Evolutionary conservation across 2,888 invertebrate species (phyloP), one percentile per base, ranked within the genome.

Genomic region (Dendrolimus houi): DNA sequence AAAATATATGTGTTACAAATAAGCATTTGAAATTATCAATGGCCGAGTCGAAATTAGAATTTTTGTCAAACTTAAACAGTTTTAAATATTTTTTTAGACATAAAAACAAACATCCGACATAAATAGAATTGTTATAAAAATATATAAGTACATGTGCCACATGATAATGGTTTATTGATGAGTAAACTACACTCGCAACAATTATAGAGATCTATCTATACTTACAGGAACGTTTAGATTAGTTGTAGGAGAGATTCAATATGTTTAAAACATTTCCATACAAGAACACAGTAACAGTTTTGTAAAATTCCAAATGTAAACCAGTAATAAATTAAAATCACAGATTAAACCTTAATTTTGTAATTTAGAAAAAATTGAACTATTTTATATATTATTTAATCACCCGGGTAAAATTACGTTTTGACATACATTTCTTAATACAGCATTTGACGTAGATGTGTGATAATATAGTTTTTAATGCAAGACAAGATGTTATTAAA

Each of bases 311-410:
- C 73, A 70, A 79, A 80, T 75, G 60, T 69, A 70, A 64, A 68
- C 77, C 81, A 83, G 83, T 75, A 88, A 87, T 87, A 88, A 89
- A 87, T 87, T 79, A 87, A 81, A 81, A 89, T 89, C 89, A 89
- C 89, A 89, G 89, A 81, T 85, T 81, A 81, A 71, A 82, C 71
- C 83, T 86, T 85, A 87, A 81, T 83, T 84, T 87, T 80, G 76
- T 75, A 70, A 75, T 81, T 83, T 81, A 72, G 76, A 72, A 75
- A 75, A 69, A 29, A 53, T 53, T 53, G 9, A 7, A 53, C 29
- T 8, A 29, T 17, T 53, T 53, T 53, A 53, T 66, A 71, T 63
- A 62, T 61, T 53, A 13, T 53, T 53, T 13, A 53, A n/a, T 17
- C 29, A 53, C 29, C 53, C 29, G 14, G 6, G 29, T 29, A 29